phyloP scores from a whole-genome alignment of 2,888 invertebrate species.

The Brassicogethes aeneus region DNA sequence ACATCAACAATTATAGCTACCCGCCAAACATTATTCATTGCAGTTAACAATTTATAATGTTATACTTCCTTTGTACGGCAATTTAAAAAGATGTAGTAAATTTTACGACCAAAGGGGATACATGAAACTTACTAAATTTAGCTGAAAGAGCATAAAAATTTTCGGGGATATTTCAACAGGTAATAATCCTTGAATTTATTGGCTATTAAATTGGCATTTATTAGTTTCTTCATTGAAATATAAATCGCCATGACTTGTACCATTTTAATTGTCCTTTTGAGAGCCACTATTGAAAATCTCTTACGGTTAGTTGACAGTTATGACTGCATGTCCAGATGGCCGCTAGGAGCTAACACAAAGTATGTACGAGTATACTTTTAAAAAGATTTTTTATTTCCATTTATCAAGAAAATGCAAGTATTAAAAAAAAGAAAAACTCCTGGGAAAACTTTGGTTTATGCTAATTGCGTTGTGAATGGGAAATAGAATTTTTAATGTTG shows the following conservation, averaged over 20 bases:
- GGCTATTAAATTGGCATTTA: neutral
- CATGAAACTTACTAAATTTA: neutral
- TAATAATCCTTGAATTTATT: neutral
- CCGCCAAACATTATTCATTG: neutral
- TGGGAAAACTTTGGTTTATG: too few species aligned
- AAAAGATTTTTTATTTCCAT: too few species aligned
- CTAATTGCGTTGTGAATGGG: too few species aligned
- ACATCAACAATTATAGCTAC: neutral
- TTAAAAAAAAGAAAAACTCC: too few species aligned
- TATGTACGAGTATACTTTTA: too few species aligned
- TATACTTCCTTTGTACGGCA: neutral
- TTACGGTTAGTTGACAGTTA: neutral
- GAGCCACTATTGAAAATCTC: neutral
- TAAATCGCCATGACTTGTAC: neutral
- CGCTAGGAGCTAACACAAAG: too few species aligned
- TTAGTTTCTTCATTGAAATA: neutral
- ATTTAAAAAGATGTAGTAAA: conserved; percentile 1
- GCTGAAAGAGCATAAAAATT: neutral
- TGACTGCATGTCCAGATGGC: neutral
- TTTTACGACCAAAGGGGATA: neutral
- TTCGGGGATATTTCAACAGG: conserved; percentile 1
- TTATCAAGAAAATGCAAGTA: too few species aligned
- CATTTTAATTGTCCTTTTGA: neutral
- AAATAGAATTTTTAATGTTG: too few species aligned
- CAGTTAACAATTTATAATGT: neutral